Percentiles rank a stretch among this genome's conserved stretches.
Evolutionary conservation across 2,113 vertebrate species (phyloP).

Genomic region (Prolemur simus): DNA sequence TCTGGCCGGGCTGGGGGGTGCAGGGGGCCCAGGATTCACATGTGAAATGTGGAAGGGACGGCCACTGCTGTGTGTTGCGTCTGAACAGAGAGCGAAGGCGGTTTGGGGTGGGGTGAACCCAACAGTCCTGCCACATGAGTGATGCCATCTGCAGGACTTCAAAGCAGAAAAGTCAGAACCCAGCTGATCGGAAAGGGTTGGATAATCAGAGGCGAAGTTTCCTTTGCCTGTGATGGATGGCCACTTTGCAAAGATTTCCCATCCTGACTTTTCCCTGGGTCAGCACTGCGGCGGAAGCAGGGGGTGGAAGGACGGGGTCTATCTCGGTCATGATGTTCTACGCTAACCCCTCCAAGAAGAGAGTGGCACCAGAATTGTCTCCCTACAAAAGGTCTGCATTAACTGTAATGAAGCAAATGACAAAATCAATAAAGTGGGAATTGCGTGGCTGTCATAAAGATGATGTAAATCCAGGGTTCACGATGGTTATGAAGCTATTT

Average conservation of each 20-base stretch:
- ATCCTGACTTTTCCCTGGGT: constrained; percentile 51
- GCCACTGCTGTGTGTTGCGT: background rate
- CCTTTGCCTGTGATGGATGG: constrained; percentile 63
- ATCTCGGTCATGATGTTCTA: constrained; percentile 68
- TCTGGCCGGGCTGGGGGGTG: background rate
- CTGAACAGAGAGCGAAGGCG: background rate
- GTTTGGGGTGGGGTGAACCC: background rate
- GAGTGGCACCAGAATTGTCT: constrained; percentile 62
- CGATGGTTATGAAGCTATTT: constrained; percentile 87
- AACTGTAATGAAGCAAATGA: constrained; percentile 87
- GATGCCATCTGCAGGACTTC: background rate
- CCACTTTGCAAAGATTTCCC: constrained; percentile 66
- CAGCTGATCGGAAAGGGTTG: background rate
- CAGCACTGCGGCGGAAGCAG: constrained; percentile 65
- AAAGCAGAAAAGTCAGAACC: background rate
- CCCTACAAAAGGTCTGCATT: constrained; percentile 82
- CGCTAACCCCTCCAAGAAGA: constrained; percentile 72
- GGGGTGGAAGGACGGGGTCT: constrained; percentile 47
- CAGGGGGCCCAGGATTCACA: background rate
- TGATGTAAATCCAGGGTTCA: constrained; percentile 88
- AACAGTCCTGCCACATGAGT: background rate
- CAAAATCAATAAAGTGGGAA: constrained; percentile 89
- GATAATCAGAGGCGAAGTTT: constrained; percentile 35
- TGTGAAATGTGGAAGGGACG: background rate
- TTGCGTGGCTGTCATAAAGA: constrained; percentile 86